Base-by-base conservation (phyloP, 2,797 vertebrate species). In the Poeciliopsis paucimaculata region DNA sequence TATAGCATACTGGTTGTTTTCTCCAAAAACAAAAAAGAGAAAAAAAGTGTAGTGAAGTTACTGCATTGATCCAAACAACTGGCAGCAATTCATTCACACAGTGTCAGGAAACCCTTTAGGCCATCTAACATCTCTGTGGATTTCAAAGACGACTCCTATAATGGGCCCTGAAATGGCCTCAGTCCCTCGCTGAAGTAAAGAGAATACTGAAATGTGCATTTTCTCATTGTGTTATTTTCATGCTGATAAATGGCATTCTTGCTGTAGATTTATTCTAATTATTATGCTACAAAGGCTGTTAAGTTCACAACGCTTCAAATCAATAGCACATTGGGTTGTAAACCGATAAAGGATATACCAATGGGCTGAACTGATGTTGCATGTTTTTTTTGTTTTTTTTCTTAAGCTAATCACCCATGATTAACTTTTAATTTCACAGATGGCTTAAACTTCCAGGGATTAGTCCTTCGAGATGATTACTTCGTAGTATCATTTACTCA, bases 391-490 rank as follows among this genome's bases (percentile, higher is more conserved):
- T 16, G 2, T 79, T 45, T 13, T 47, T 47, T 18, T 84, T 34
- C 31, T 74, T 47, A 11, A 82, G 46, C 70, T 84, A 87, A 86
- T 88, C 76, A 75, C 76, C 82, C 73, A 55, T 82, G 82, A 88
- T 91, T 88, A 90, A 90, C 77, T 45, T 87, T 66, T 80, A 87
- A 86, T 87, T 90, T 90, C 79, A 82, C 78, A 84, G 82, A 88
- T 77, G 72, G 60, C 73, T 88, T 84, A 68, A 85, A 77, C 77
- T 86, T 75, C 81, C 47, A 76, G 53, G 66, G 77, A 78, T 43
- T 82, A 77, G 82, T 46, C 81, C 82, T 88, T 78, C 70, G 73
- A 82, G 62, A 78, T 78, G 31, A 85, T 80, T 75, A 73, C 20
- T 41, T 49, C 57, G 31, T 15, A 4, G 34, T 57, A 57, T 82